These are phyloP conservation scores for Dendronephthya gigantea DNA, from an alignment of 64 coral and sea anemone species.

Conservation along the genomic window DNA sequence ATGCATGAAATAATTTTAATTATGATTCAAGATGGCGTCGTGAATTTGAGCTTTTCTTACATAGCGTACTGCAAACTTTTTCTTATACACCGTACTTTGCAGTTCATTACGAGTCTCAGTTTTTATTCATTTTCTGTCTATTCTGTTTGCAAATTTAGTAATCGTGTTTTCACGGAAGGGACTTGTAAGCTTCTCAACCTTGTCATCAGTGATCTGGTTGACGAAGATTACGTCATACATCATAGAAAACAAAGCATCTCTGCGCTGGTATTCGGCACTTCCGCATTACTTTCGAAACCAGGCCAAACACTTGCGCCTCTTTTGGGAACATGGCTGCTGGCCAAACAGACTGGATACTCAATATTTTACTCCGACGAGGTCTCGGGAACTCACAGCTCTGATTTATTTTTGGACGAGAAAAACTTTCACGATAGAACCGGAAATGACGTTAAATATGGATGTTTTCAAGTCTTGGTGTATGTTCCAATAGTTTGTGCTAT, in stretches of 20 bases:
- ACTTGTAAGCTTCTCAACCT: conserved; percentile 94
- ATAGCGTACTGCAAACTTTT: too few relatives aligned
- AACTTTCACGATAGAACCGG: conserved; percentile 15
- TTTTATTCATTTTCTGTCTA: too few relatives aligned
- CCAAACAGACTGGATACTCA: conserved; percentile 81
- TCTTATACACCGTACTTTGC: background rate
- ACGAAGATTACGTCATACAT: conserved; percentile 94
- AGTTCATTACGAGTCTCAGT: too few relatives aligned
- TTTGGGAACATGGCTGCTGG: conserved; percentile 83
- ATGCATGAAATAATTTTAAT: too few relatives aligned
- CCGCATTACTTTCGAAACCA: conserved; percentile 87
- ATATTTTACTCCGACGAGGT: conserved; percentile 60
- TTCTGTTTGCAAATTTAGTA: conserved; percentile 47
- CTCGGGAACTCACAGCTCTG: background rate
- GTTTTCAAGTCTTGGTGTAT: background rate
- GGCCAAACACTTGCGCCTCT: conserved; percentile 88
- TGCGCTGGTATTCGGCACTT: conserved; percentile 83
- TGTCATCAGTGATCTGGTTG: conserved; percentile 95
- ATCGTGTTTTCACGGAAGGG: conserved; percentile 93
- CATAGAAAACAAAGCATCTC: conserved; percentile 82
- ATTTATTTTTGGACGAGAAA: background rate
- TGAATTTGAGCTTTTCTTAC: too few relatives aligned
- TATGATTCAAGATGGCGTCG: too few relatives aligned
- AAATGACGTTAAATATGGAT: background rate
- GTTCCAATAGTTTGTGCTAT: background rate